Conservation (phyloP, 2,113 vertebrate genomes). For the Hyperoodon ampullatus region DNA sequence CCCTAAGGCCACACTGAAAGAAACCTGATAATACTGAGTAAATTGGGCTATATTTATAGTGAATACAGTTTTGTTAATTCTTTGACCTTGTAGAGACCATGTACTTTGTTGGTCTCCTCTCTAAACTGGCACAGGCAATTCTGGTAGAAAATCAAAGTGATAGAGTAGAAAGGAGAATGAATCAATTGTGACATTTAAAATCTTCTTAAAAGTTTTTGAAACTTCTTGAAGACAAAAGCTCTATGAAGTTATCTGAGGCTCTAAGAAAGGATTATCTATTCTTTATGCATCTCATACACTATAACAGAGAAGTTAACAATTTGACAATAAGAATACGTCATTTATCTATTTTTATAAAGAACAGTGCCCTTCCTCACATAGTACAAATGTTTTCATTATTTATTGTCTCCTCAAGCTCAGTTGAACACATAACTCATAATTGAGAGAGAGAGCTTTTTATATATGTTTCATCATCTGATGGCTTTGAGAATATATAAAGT, state of each 20-base stretch:
- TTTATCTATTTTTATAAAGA: conserved; percentile 52
- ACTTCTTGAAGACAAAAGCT: neutral
- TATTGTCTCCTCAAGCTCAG: conserved; percentile 30
- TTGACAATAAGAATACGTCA: conserved; percentile 5
- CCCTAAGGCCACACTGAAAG: neutral
- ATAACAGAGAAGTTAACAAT: neutral
- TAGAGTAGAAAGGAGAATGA: neutral
- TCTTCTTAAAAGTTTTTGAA: neutral
- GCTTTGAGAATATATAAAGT: neutral
- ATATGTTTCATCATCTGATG: neutral
- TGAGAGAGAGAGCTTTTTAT: neutral
- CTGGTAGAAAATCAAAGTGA: neutral
- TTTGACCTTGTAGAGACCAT: neutral
- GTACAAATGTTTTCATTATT: conserved; percentile 41
- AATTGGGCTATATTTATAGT: neutral
- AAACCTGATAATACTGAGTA: neutral
- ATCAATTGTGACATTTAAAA: conserved; percentile 23
- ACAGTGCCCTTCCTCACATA: neutral
- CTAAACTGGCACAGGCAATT: neutral
- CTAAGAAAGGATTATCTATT: neutral
- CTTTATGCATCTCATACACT: neutral
- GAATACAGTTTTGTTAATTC: neutral
- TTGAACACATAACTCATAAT: conserved; percentile 62
- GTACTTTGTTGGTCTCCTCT: neutral
- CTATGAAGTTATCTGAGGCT: neutral